Percentiles rank a stretch among this genome's conserved stretches.
Evolutionary conservation across 2,113 vertebrate species (phyloP).

Genomic region (Ptyas mucosa): DNA sequence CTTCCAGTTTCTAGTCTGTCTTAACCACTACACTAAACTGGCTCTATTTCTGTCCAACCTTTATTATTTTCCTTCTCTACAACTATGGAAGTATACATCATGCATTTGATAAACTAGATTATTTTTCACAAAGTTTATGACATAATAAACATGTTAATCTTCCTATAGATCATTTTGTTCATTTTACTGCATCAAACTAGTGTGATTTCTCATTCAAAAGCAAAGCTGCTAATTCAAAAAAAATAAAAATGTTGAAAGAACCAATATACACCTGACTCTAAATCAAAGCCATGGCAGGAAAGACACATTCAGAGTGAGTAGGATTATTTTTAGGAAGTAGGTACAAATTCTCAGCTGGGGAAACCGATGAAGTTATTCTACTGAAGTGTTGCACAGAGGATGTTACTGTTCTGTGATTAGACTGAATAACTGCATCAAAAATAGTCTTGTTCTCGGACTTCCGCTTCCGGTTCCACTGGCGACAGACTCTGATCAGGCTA

Average conservation of each 20-base stretch:
- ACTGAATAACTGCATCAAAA: background rate
- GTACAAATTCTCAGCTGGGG: background rate
- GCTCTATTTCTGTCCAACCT: background rate
- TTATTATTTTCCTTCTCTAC: background rate
- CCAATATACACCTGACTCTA: background rate
- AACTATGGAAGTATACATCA: background rate
- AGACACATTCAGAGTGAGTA: background rate
- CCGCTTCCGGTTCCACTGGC: too few species aligned
- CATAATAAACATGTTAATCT: background rate
- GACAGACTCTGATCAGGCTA: too few species aligned
- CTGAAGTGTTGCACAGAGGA: background rate
- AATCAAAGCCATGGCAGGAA: background rate
- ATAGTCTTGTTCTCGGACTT: conserved; percentile 11
- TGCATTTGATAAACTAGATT: background rate
- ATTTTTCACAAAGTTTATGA: background rate
- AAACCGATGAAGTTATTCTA: background rate
- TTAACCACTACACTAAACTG: background rate
- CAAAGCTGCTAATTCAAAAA: background rate
- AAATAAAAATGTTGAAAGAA: background rate
- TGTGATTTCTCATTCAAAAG: background rate
- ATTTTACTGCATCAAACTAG: background rate
- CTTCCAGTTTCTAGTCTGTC: background rate
- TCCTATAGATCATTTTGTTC: background rate
- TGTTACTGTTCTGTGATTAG: background rate
- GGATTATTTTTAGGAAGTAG: background rate